phyloP scores from a whole-genome alignment of 2,888 invertebrate species.

The Escarpia spicata region DNA sequence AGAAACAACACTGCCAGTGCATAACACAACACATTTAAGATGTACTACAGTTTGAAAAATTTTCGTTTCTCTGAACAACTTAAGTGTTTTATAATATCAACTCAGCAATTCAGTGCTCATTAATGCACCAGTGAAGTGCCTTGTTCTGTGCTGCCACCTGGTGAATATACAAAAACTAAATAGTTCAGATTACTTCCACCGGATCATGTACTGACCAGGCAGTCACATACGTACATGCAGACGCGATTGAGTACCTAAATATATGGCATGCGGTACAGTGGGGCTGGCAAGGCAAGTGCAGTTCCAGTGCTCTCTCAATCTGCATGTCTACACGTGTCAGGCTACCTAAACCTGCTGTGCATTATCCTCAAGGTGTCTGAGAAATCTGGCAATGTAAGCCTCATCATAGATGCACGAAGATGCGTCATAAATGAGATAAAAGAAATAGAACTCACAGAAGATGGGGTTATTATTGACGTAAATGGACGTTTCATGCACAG shows the following conservation, averaged over 20 bases:
- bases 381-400: too few relatives aligned
- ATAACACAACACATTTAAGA: neutral
- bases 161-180: neutral
- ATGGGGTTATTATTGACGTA: neutral
- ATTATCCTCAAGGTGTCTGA: too few relatives aligned
- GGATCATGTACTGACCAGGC: neutral
- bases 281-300: neutral
- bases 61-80: neutral
- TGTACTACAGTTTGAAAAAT: neutral
- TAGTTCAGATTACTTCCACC: neutral
- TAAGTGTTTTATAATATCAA: neutral
- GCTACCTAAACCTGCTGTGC: too few relatives aligned
- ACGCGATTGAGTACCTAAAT: neutral
- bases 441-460: neutral
- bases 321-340: too few relatives aligned
- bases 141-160: neutral
- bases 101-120: neutral
- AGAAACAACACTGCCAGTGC: too few relatives aligned
- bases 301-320: too few relatives aligned
- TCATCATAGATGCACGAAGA: too few relatives aligned
- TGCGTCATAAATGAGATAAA: too few relatives aligned
- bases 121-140: neutral
- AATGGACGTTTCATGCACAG: neutral
- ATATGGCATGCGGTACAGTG: neutral
- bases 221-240: neutral